A percentile compares a stretch with the other conserved stretches of the same genome.
phyloP scores from a whole-genome alignment of 2,888 invertebrate species.

The Tiliacea citrago region DNA sequence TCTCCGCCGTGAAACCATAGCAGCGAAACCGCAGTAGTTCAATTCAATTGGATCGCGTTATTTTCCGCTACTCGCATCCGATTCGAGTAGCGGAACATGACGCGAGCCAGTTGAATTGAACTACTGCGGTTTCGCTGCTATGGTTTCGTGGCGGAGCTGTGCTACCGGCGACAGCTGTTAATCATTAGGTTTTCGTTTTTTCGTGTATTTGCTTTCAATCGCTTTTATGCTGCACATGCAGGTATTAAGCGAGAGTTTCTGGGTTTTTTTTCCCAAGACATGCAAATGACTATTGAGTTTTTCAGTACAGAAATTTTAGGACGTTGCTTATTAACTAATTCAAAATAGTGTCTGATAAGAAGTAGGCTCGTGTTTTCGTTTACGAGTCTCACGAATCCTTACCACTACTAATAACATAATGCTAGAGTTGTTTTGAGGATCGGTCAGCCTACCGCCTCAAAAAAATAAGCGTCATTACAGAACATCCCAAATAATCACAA shows the following conservation, averaged over 20 bases:
- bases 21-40: too few species aligned
- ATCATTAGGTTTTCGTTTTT: not conserved
- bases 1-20: too few species aligned
- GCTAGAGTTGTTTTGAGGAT: too few species aligned
- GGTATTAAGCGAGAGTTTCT: not conserved
- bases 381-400: not conserved
- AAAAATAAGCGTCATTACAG: constrained; percentile 9
- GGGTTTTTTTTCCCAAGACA: too few species aligned
- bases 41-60: too few species aligned
- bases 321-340: not conserved
- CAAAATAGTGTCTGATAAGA: not conserved
- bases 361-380: not conserved
- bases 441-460: too few species aligned
- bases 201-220: not conserved
- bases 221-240: not conserved
- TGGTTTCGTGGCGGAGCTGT: too few species aligned
- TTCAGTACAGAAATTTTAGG: not conserved
- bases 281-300: not conserved
- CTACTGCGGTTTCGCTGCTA: too few species aligned
- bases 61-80: too few species aligned
- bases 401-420: not conserved
- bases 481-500: constrained; percentile 21
- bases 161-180: too few species aligned
- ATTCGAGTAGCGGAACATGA: too few species aligned
- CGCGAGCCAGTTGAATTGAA: too few species aligned